These are phyloP conservation scores for Cyaniris semiargus DNA, from an alignment of 2,888 invertebrate genomes.

Conservation along the genomic window DNA sequence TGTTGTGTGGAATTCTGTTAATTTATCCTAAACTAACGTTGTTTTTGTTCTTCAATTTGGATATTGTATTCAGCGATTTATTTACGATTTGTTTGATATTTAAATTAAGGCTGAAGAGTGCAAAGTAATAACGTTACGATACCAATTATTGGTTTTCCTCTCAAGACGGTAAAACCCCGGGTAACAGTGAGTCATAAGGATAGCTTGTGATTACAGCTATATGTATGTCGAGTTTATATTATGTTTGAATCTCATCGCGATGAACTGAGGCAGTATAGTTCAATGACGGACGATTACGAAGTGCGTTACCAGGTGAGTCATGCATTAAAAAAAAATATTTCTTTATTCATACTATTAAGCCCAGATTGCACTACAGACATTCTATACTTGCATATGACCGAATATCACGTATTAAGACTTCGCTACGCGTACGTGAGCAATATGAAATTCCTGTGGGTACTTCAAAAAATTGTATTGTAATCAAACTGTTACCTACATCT, in stretches of 20 bases:
- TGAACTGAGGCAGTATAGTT: neutral
- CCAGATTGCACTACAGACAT: neutral
- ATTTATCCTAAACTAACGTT: neutral
- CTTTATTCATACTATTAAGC: neutral
- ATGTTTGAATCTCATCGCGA: neutral
- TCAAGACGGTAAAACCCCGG: neutral
- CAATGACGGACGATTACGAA: neutral
- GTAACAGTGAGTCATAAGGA: constrained; percentile 3
- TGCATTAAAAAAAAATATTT: neutral
- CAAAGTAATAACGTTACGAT: neutral
- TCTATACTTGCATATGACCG: neutral
- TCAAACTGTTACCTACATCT: neutral
- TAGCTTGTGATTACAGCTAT: neutral
- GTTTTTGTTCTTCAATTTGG: neutral
- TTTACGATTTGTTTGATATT: neutral
- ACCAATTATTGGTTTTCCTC: neutral
- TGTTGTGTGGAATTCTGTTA: neutral
- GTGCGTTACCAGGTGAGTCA: neutral
- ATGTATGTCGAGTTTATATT: neutral
- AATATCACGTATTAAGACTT: neutral
- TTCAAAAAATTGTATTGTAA: neutral
- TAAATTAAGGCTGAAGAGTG: neutral
- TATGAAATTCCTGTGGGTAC: neutral
- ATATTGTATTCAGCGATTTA: neutral
- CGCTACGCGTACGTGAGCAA: neutral